Percentiles rank a stretch among this genome's conserved stretches.
Conservation (phyloP, 2,888 invertebrate genomes). For the Tuberolachnus salignus region DNA sequence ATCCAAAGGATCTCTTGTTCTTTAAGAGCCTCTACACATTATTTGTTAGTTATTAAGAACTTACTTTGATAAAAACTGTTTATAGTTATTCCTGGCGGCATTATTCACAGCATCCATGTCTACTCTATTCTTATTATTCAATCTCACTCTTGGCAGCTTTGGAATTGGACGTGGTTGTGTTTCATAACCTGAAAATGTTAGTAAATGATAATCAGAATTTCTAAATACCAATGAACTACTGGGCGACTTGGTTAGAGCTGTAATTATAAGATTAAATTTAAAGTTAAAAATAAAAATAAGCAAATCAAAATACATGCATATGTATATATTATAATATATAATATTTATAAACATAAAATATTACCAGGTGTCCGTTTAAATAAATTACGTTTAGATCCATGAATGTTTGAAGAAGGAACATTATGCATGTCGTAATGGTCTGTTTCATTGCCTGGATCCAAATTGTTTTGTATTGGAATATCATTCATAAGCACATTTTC, state of each 20-base stretch:
- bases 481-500: conserved; percentile 26
- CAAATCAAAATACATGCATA: background rate
- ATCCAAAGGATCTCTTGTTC: too few relatives aligned
- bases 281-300: background rate
- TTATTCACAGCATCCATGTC: conserved; percentile 13
- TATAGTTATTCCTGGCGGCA: conserved; percentile 46
- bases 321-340: background rate
- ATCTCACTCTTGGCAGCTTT: conserved; percentile 33
- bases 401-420: background rate
- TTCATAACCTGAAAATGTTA: conserved; percentile 14
- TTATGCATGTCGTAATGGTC: background rate
- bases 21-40: too few relatives aligned
- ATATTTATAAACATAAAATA: background rate
- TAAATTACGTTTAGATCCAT: conserved; percentile 10
- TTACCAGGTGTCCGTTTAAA: conserved; percentile 27
- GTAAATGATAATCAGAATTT: background rate
- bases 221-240: conserved; percentile 14
- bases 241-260: conserved; percentile 10
- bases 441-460: background rate
- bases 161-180: background rate
- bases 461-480: conserved; percentile 32
- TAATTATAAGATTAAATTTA: background rate
- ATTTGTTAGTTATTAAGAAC: background rate
- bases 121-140: conserved; percentile 15
- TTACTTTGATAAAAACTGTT: conserved; percentile 51